Base-by-base conservation (phyloP, 2,888 invertebrate genomes). In the Ceramica pisi region DNA sequence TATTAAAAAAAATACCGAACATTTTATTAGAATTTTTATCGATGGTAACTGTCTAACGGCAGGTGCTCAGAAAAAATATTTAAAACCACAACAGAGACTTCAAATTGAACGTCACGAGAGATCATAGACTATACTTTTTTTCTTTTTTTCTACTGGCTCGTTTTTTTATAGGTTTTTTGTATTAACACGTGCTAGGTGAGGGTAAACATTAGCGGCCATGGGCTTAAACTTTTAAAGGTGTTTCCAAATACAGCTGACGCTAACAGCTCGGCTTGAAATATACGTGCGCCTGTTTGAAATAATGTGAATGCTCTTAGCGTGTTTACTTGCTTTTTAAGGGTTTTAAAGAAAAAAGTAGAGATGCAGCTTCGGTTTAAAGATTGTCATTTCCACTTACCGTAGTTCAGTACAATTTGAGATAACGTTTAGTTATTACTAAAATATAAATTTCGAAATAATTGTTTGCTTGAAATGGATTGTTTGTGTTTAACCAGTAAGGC, bases 171-270 rank as follows among this genome's bases (percentile, higher is more conserved):
- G 83, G 70, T 86, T 79, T 83, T 86, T 79, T 85, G 88, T 87
- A 86, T 90, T 91, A 92, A 93, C 94, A 93, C 94, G 94, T 91
- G 94, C 93, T 92, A 85, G 77, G 65, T 66, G 67, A 72, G 73
- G 82, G 87, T 85, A 85, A 85, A 85, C 85, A 85, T 79, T 73
- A 71, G 77, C 78, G 72, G 80, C 77, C 62, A 74, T 56, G 56
- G 46, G 67, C 78, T 80, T 62, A 57, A 81, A 77, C 66, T 84
- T 82, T 64, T 46, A 38, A 73, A 74, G 60, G 75, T 81, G 76
- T 84, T 78, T 67, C 63, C 74, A 86, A 85, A 86, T 64, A 85
- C 86, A 85, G 83, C 86, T 78, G 85, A 81, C 81, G 75, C 71
- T 56, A 74, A 72, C 72, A 44, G 67, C 60, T 57, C 57, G 67